phyloP scores from a whole-genome alignment of 2,888 invertebrate species.

The Aphidoletes aphidimyza region DNA sequence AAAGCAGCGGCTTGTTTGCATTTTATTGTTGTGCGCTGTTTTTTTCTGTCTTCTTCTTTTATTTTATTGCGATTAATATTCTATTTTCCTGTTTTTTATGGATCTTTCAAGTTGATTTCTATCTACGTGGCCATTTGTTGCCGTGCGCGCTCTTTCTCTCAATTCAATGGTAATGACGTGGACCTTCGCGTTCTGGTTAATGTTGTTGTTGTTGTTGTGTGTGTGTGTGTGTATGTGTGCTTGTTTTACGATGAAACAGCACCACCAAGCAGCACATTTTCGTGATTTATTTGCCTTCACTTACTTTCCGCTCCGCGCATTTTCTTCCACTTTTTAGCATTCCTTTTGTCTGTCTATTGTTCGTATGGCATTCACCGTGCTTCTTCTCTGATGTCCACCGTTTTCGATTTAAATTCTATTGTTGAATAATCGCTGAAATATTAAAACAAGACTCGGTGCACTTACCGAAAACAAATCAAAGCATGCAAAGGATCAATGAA shows the following conservation, averaged over 20 bases:
- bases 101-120: conserved; percentile 24
- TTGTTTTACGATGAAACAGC: not conserved
- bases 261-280: conserved; percentile 2
- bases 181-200: not conserved
- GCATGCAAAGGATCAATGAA: conserved; percentile 50
- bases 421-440: conserved; percentile 10
- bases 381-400: not conserved
- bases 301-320: not conserved
- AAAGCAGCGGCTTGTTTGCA: conserved; percentile 10
- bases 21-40: conserved; percentile 53
- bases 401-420: not conserved
- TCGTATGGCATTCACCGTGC: not conserved
- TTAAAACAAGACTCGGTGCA: conserved; percentile 26
- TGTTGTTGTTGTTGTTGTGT: not conserved
- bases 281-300: conserved; percentile 44
- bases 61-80: conserved; percentile 41
- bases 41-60: too few species aligned
- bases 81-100: conserved; percentile 45
- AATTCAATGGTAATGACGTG: conserved; percentile 38
- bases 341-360: conserved; percentile 49
- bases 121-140: not conserved
- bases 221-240: too few species aligned
- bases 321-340: conserved; percentile 34
- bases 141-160: not conserved
- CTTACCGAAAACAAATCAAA: conserved; percentile 9